Evolutionary conservation across 2,113 vertebrate species (phyloP), one percentile per base, ranked within the genome.

Genomic region (Monarcha castaneiventris): DNA sequence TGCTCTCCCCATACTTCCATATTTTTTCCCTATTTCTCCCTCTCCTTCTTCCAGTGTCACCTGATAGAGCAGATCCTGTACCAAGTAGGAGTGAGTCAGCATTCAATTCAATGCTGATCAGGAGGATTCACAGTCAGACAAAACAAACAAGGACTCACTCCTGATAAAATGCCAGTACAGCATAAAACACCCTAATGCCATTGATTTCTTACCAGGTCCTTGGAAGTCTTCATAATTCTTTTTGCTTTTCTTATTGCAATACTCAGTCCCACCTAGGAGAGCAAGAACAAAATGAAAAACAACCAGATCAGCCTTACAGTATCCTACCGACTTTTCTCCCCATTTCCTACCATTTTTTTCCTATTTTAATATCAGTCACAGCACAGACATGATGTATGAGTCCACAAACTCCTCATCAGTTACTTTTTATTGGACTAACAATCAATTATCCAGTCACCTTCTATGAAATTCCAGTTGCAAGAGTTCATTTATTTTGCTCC

Each of bases 181-280:
- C 7, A 4, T 76, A 78, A 93, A 93, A 86, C 32, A 87, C 20
- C 2, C 7, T n/a, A 35, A 52, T 46, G 73, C 19, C 29, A 77
- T 16, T 4, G 23, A 49, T 86, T 72, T 73, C 97, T 97, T 97
- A 98, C 97, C 97, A 79, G 48, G 52, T 93, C 69, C 54, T 75
- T 94, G 46, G 96, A 95, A 84, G 29, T 84, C 66, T 85, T 93
- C 51, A 91, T 43, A 71, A 93, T 83, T 76, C 55, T 93, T 71
- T 90, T 92, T 85, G 93, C 96, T 90, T 97, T 88, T 61, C 84
- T 91, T 86, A 98, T 78, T 64, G 96, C 89, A 52, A 37, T 35
- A 48, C 44, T 91, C 75, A 97, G 72, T 33, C 97, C 97, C 62
- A 83, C 48, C 97, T 98, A 93, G 44, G 69, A 94, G 19, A 91